These are phyloP conservation scores for Kryptolebias ocellatus DNA, from an alignment of 2,797 vertebrate genomes.

Conservation along the genomic window DNA sequence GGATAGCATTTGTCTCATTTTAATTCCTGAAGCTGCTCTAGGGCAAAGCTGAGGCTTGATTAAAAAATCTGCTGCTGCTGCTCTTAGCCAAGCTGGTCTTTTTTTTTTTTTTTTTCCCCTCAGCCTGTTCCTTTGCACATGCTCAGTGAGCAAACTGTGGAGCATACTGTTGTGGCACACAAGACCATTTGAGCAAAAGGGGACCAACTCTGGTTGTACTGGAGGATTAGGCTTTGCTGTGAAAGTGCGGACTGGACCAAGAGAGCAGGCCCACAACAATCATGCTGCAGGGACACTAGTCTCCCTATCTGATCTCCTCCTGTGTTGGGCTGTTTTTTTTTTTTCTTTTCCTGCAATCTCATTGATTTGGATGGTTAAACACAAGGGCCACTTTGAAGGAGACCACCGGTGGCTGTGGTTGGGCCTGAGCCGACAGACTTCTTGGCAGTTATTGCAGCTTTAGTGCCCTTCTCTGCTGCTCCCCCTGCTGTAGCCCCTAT, in stretches of 20 bases:
- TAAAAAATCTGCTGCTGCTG: slow-evolving; percentile 46
- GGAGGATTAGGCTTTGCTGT: slow-evolving; percentile 61
- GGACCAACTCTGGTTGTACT: slow-evolving; percentile 44
- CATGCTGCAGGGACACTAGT: slow-evolving; percentile 75
- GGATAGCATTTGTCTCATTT: slow-evolving; percentile 66
- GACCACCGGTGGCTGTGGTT: slow-evolving; percentile 72
- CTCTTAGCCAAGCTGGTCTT: slow-evolving; percentile 51
- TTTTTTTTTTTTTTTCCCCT: slow-evolving; percentile 26
- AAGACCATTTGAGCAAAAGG: slow-evolving; percentile 56
- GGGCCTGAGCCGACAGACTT: slow-evolving; percentile 69
- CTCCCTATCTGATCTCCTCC: slow-evolving; percentile 70
- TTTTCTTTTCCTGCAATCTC: slow-evolving; percentile 58
- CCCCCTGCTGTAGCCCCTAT: slow-evolving; percentile 34
- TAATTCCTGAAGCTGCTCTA: slow-evolving; percentile 57
- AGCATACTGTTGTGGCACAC: slow-evolving; percentile 54
- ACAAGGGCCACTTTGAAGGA: slow-evolving; percentile 81
- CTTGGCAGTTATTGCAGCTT: slow-evolving; percentile 72
- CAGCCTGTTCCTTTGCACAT: slow-evolving; percentile 36
- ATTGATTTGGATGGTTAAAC: slow-evolving; percentile 75
- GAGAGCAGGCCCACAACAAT: slow-evolving; percentile 53
- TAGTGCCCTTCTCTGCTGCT: slow-evolving; percentile 46
- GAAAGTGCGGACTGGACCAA: slow-evolving; percentile 58
- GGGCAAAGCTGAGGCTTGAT: slow-evolving; percentile 45
- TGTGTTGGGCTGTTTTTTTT: slow-evolving; percentile 60
- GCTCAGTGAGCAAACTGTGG: slow-evolving; percentile 50